Evolutionary conservation across 2,888 invertebrate genomes (phyloP).

Genomic region (Pterobdella sp.): DNA sequence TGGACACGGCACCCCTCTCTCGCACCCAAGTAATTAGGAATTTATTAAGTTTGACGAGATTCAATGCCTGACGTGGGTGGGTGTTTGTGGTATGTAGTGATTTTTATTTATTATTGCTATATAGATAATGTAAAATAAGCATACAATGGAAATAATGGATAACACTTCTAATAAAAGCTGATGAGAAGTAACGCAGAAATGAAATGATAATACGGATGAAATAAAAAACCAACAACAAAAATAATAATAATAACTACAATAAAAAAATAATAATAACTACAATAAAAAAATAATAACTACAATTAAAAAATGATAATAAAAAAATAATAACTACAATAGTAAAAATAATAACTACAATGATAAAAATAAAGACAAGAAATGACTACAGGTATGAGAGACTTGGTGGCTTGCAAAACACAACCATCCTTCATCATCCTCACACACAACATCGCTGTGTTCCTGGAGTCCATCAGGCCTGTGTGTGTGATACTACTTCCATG

Average conservation of each 20-base stretch:
- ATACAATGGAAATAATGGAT: no score
- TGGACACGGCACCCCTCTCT: not conserved
- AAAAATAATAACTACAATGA: not conserved
- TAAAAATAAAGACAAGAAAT: not conserved
- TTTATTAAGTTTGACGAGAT: not conserved
- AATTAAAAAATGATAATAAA: not conserved
- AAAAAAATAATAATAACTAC: not conserved
- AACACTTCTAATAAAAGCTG: no score
- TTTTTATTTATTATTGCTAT: no score
- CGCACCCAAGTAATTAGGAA: not conserved
- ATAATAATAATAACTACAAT: not conserved
- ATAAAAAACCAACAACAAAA: not conserved
- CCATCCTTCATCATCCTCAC: conserved; percentile 59
- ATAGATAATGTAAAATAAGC: no score
- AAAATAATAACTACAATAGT: not conserved
- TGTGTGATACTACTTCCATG: not conserved
- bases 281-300: not conserved
- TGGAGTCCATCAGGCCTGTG: conserved; percentile 58
- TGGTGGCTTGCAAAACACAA: conserved; percentile 55
- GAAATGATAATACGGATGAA: no score
- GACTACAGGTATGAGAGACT: conserved; percentile 21
- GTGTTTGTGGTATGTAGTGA: no score
- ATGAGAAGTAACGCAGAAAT: no score
- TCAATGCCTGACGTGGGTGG: not conserved
- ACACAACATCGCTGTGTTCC: conserved; percentile 58